Conservation (phyloP, 2,797 vertebrate genomes). For the Borostomias antarcticus region DNA sequence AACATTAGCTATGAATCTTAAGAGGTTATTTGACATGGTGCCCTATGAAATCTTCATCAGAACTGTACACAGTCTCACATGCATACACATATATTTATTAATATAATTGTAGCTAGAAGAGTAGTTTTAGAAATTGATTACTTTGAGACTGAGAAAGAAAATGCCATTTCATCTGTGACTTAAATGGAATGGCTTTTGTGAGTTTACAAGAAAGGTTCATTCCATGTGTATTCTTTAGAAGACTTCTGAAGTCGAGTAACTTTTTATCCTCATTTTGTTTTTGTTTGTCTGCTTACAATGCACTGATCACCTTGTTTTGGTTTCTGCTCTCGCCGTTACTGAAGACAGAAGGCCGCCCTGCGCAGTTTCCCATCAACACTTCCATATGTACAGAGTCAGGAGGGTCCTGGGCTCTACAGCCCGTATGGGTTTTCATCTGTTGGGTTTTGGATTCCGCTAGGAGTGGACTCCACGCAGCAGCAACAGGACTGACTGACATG, state of each 20-base stretch:
- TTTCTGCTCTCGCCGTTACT: conserved; percentile 67
- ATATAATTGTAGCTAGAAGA: conserved; percentile 43
- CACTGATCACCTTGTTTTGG: conserved; percentile 82
- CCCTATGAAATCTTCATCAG: conserved; percentile 31
- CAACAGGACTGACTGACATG: conserved; percentile 73
- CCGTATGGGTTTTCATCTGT: conserved; percentile 37
- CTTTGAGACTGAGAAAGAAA: conserved; percentile 9
- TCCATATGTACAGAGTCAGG: conserved; percentile 81
- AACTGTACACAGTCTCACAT: conserved; percentile 24
- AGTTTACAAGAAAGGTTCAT: conserved; percentile 62
- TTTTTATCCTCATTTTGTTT: conserved; percentile 28
- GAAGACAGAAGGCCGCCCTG: conserved; percentile 61
- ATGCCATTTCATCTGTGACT: conserved; percentile 22
- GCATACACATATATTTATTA: conserved; percentile 69
- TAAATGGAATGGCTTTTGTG: conserved; percentile 24
- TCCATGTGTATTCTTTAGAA: conserved; percentile 44
- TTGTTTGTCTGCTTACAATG: conserved; percentile 74
- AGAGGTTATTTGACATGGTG: conserved; percentile 37
- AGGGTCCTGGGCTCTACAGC: conserved; percentile 47
- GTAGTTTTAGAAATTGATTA: conserved; percentile 23
- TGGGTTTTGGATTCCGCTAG: background rate
- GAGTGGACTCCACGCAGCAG: conserved; percentile 59
- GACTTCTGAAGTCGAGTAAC: conserved; percentile 60
- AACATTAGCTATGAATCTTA: conserved; percentile 22
- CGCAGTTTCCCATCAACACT: conserved; percentile 67